Evolutionary conservation across 2,113 vertebrate genomes (phyloP), one percentile per base, ranked within the genome.

Genomic region (Corydoras maculifer): DNA sequence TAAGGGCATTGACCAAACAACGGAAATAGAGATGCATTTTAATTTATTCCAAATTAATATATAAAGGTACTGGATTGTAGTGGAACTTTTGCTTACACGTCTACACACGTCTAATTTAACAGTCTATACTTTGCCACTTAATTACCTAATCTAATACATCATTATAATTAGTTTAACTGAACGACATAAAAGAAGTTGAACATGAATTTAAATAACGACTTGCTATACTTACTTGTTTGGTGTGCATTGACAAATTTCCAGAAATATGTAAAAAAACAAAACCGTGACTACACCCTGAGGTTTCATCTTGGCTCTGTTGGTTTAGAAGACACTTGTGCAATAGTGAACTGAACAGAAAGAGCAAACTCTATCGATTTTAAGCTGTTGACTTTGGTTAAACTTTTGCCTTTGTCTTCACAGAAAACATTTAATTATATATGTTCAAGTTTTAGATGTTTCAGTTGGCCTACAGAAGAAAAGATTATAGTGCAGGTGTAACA

Each of bases 311-410:
- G 72, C 54, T 71, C 77, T 62, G 53, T 68, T 51, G n/a, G 43
- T 57, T 60, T 18, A 35, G 5, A 58, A 54, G 58, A 78, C 65
- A 30, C 8, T 74, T 80, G 72, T 81, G 58, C 55, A 67, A 73
- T 61, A 69, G 8, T 50, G 57, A 61, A 15, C 54, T n/a, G 54
- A 43, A 43, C 35, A 8, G n/a, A 61, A 51, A 65, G 53, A 13
- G 68, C 49, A 25, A 68, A 50, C 51, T 53, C 49, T 88, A 88
- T 90, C 84, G 87, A 87, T 87, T 25, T 68, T 60, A 8, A 67
- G 11, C 31, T 90, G 86, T 90, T 90, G 87, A 74, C 82, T 84
- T 83, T 74, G 75, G 85, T 86, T 87, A 84, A 87, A 83, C 75
- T 86, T 87, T 88, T 85, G 48, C 51, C 8, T 25, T 25, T 2